These are phyloP conservation scores for Antedon bifida DNA, from an alignment of 35 echinoderm and acorn worm genomes.

Conservation along the genomic window DNA sequence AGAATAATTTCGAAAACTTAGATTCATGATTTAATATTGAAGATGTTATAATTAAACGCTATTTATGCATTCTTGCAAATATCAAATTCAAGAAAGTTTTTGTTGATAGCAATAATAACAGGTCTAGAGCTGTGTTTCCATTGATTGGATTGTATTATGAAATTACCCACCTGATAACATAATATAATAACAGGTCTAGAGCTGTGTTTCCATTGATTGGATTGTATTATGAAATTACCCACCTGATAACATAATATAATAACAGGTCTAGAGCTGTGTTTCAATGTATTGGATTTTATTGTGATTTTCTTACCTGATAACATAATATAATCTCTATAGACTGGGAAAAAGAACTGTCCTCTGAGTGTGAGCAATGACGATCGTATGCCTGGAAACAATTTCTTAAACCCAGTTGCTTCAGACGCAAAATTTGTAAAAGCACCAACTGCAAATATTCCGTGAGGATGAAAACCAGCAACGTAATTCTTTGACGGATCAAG, in stretches of 20 bases:
- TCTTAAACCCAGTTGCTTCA: conserved; percentile 42
- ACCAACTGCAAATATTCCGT: conserved; percentile 76
- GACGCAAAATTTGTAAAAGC: conserved; percentile 51
- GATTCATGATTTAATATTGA: too few species aligned
- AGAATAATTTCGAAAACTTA: too few species aligned
- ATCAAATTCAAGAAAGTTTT: too few species aligned
- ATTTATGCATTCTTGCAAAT: too few species aligned
- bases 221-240: background rate
- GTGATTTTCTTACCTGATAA: conserved; percentile 31
- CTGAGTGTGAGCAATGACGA: conserved; percentile 42
- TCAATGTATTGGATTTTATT: too few species aligned
- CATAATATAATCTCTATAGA: conserved; percentile 76
- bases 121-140: too few species aligned
- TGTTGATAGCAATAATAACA: too few species aligned
- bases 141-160: too few species aligned
- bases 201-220: too few species aligned
- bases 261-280: too few species aligned
- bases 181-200: too few species aligned
- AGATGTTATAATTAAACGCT: too few species aligned
- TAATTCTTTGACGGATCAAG: conserved; percentile 56
- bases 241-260: conserved; percentile 76
- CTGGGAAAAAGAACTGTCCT: conserved; percentile 68
- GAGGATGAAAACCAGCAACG: conserved; percentile 58
- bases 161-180: conserved; percentile 56
- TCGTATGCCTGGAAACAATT: conserved; percentile 47